phyloP scores from a whole-genome alignment of 2,797 vertebrate genomes.

The Myripristis murdjan region DNA sequence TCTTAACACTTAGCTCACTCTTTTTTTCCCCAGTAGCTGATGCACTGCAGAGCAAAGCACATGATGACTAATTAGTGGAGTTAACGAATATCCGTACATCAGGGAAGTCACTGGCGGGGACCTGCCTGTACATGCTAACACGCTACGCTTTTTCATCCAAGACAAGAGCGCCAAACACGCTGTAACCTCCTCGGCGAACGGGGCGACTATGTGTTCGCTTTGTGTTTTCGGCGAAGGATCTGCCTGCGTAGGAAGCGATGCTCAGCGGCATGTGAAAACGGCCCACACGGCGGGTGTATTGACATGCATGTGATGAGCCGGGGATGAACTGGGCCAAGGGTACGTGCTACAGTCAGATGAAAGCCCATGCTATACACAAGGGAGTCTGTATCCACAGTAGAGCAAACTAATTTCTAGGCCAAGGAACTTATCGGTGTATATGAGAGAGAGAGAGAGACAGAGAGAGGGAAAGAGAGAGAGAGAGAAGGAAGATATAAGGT shows the following conservation, averaged over 20 bases:
- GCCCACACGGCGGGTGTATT: constrained; percentile 36
- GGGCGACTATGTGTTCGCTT: too few relatives aligned
- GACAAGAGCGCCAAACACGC: too few relatives aligned
- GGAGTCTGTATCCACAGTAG: constrained; percentile 64
- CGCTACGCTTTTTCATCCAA: constrained; percentile 4
- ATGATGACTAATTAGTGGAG: constrained; percentile 44
- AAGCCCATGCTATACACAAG: constrained; percentile 60
- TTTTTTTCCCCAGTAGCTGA: constrained; percentile 31
- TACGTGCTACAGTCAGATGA: constrained; percentile 64
- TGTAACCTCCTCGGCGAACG: too few relatives aligned
- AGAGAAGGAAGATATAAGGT: constrained; percentile 14
- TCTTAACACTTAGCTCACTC: constrained; percentile 6
- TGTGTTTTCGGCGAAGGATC: too few relatives aligned
- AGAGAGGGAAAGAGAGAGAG: constrained; percentile 8
- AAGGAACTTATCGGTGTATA: constrained; percentile 56
- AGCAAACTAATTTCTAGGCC: constrained; percentile 63
- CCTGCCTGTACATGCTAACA: background rate
- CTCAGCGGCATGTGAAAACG: constrained; percentile 50
- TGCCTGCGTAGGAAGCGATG: too few relatives aligned
- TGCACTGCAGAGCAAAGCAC: constrained; percentile 36
- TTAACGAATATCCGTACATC: constrained; percentile 46
- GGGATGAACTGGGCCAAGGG: constrained; percentile 75
- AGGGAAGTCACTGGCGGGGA: constrained; percentile 22
- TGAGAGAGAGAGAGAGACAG: constrained; percentile 39
- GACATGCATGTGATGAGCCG: constrained; percentile 54